Base-by-base conservation (phyloP, 2,113 vertebrate species). In the Neomonachus schauinslandi region DNA sequence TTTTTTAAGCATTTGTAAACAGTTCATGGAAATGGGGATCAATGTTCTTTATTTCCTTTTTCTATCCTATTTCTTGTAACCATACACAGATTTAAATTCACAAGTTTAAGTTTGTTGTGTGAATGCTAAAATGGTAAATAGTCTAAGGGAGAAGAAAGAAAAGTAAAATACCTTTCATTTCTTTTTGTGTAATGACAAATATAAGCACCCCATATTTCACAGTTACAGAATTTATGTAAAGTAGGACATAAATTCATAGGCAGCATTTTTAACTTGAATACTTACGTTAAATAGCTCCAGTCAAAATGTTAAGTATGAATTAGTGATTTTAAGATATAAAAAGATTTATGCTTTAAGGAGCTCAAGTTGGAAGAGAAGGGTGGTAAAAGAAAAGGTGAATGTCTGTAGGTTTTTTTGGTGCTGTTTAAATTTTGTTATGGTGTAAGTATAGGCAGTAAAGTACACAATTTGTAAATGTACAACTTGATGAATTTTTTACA, bases 281-380 rank as follows among this genome's bases (percentile, higher is more conserved):
- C 21, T 88, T 65, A 18, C 91, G 57, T 96, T 97, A 95, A 95
- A 53, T 81, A 92, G 6, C 57, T 92, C 1, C 63, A 81, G 57
- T 95, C 4, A 95, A 83, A 95, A 94, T 97, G 51, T 28, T 76
- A 86, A 92, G 79, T 94, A 91, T 42, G 53, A 91, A 67, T 69
- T 81, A 71, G 21, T 94, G 55, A 21, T 88, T 88, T 90, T 53
- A 24, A 82, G 12, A 63, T 90, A n/a, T 24, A 53, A 42, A 72
- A 39, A 16, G 61, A 67, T 63, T 82, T 57, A 92, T 49, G 7
- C 18, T 92, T 89, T 94, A 69, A 95, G 36, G 46, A 84, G 3
- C 76, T 92, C 36, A 81, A 76, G 16, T 76, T 89, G 21, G n/a
- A 39, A 18, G 69, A 88, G 49, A 82, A 19, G 63, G 5, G 5